These are phyloP conservation scores for Neosilurus hyrtlii DNA, from an alignment of 2,797 vertebrate species.

Conservation along the genomic window DNA sequence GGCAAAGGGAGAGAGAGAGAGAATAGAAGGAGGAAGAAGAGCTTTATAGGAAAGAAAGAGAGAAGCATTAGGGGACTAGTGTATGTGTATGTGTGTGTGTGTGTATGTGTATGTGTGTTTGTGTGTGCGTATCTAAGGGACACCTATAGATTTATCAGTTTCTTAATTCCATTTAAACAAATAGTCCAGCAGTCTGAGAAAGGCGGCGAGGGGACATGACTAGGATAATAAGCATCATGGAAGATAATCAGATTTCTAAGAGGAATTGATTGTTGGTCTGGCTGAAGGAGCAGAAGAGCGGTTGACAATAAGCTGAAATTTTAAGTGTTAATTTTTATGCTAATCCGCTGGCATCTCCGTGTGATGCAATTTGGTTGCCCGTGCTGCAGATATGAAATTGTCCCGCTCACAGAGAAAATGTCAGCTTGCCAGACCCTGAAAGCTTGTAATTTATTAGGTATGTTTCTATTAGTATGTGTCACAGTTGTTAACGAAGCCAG, in stretches of 20 bases:
- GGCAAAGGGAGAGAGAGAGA: conserved; percentile 53
- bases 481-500: conserved; percentile 95
- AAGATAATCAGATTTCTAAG: conserved; percentile 99
- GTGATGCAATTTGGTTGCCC: conserved; percentile 95
- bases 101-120: too few species aligned
- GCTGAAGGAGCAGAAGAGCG: conserved; percentile 90
- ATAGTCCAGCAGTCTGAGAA: conserved; percentile 84
- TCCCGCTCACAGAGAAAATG: conserved; percentile 95
- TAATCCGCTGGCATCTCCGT: conserved; percentile 96
- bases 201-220: conserved; percentile 90
- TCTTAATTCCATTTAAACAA: conserved; percentile 95
- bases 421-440: conserved; percentile 99
- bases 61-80: conserved; percentile 32
- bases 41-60: conserved; percentile 31
- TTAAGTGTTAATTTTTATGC: conserved; percentile 99
- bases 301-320: conserved; percentile 99
- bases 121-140: conserved; percentile 84
- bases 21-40: conserved; percentile 10
- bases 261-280: conserved; percentile 99
- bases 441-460: conserved; percentile 99
- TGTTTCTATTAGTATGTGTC: conserved; percentile 99
- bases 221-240: conserved; percentile 99
- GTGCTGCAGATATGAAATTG: conserved; percentile 98
- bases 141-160: conserved; percentile 95
- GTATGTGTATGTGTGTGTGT: too few species aligned